Percentiles rank a stretch among this genome's conserved stretches.
Evolutionary conservation across 2,888 invertebrate genomes (phyloP).

Genomic region (Acleris laterana): DNA sequence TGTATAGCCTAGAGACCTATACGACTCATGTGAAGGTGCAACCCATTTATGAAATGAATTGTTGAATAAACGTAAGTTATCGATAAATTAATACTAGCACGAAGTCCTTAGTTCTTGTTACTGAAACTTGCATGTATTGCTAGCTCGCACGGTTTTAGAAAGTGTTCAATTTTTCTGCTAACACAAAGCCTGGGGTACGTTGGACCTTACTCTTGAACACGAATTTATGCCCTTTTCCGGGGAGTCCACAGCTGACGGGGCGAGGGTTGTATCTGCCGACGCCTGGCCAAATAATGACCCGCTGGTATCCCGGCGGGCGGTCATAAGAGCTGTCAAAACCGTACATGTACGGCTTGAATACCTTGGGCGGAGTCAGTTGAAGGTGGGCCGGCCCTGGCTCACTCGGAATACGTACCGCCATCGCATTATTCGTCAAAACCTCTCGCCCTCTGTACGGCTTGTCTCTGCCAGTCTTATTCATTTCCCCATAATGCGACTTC

Average conservation of each 20-base stretch:
- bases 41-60: too few species aligned
- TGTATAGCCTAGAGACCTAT: too few species aligned
- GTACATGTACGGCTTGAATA: conserved; percentile 54
- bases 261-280: conserved; percentile 65
- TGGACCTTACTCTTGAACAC: conserved; percentile 64
- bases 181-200: conserved; percentile 66
- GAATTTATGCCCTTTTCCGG: conserved; percentile 66
- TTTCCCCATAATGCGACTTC: conserved; percentile 60
- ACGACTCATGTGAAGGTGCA: too few species aligned
- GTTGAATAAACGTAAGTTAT: too few species aligned
- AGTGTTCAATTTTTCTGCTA: conserved; percentile 66
- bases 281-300: conserved; percentile 70
- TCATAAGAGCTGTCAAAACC: conserved; percentile 73
- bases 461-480: conserved; percentile 69
- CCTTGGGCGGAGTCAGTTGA: conserved; percentile 50
- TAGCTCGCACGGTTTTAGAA: conserved; percentile 50
- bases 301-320: conserved; percentile 65
- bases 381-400: conserved; percentile 83
- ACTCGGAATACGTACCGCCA: conserved; percentile 73
- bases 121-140: too few species aligned
- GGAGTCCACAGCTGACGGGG: conserved; percentile 49
- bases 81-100: too few species aligned
- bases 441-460: conserved; percentile 70
- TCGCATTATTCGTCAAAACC: conserved; percentile 75
- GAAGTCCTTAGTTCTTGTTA: too few species aligned